A percentile compares a stretch with the other conserved stretches of the same genome.
phyloP scores from a whole-genome alignment of 2,888 invertebrate genomes.

The Volucella bombylans region DNA sequence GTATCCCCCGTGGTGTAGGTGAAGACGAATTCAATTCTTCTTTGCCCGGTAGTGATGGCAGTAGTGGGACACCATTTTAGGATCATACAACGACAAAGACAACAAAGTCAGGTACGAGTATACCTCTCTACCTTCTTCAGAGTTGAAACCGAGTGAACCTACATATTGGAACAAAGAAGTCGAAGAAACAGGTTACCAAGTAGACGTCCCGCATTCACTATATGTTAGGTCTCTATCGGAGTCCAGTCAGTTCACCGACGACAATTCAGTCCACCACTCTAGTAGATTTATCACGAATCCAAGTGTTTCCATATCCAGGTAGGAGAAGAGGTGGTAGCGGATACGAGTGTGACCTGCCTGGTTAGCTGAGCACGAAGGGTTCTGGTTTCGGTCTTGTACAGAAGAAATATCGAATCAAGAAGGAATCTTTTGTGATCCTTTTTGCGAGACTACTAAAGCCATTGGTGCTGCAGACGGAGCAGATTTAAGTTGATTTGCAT shows the following conservation, averaged over 20 bases:
- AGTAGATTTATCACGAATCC: conserved; percentile 14
- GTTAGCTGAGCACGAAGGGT: conserved; percentile 23
- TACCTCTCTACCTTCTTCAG: not conserved
- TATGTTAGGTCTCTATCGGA: not conserved
- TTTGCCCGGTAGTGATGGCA: not conserved
- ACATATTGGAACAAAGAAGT: conserved; percentile 13
- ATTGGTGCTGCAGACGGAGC: conserved; percentile 25
- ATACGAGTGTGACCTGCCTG: conserved; percentile 44
- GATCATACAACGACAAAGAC: conserved; percentile 26
- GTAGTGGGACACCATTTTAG: conserved; percentile 22
- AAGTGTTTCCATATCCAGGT: conserved; percentile 37
- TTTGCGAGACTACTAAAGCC: conserved; percentile 16
- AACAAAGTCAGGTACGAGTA: conserved; percentile 16
- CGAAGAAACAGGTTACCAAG: conserved; percentile 28
- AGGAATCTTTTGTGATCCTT: conserved; percentile 8
- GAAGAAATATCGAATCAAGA: conserved; percentile 33
- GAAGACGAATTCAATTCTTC: conserved; percentile 31
- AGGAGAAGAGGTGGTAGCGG: conserved; percentile 18
- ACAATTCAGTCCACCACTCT: not conserved
- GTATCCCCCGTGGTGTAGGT: not conserved
- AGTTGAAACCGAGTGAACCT: not conserved
- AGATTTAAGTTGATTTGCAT: conserved; percentile 48
- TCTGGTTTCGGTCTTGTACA: conserved; percentile 31
- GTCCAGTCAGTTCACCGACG: conserved; percentile 2
- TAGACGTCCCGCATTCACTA: not conserved